These are phyloP conservation scores for Trypoxylus dichotomus DNA, from an alignment of 1,140 invertebrate species.

Conservation along the genomic window DNA sequence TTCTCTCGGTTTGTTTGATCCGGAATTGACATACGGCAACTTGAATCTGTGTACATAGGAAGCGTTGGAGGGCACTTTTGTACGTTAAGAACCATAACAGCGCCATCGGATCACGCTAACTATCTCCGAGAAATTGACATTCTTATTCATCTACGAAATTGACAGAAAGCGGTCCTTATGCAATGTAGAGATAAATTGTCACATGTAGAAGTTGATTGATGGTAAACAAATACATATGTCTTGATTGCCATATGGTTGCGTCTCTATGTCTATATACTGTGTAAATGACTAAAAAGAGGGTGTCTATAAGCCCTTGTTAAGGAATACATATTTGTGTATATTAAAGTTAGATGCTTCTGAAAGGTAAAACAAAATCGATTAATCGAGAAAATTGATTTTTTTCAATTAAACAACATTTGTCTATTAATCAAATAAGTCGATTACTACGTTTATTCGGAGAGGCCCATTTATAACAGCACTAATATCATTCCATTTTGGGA, in stretches of 20 bases:
- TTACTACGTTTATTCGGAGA: too few relatives aligned
- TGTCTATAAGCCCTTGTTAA: too few relatives aligned
- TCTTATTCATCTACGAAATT: background rate
- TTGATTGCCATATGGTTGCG: background rate
- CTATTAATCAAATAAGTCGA: too few relatives aligned
- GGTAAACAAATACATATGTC: constrained; percentile 6
- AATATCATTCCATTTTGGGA: too few relatives aligned
- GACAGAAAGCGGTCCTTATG: constrained; percentile 8
- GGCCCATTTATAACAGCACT: too few relatives aligned
- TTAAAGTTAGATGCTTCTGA: too few relatives aligned
- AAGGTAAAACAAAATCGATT: too few relatives aligned
- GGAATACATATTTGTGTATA: too few relatives aligned
- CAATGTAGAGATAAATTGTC: background rate
- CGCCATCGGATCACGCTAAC: background rate
- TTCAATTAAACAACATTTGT: too few relatives aligned
- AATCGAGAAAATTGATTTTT: too few relatives aligned
- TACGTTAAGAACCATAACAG: constrained; percentile 9
- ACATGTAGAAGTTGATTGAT: constrained; percentile 12
- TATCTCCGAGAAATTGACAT: background rate
- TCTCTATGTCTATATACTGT: too few relatives aligned
- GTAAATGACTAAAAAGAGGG: too few relatives aligned
- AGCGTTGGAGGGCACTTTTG: background rate
- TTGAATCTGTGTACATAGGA: background rate
- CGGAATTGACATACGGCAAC: constrained; percentile 18
- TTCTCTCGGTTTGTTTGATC: constrained; percentile 13